Conservation (phyloP, 2,113 vertebrate genomes). For the Etheostoma spectabile region DNA sequence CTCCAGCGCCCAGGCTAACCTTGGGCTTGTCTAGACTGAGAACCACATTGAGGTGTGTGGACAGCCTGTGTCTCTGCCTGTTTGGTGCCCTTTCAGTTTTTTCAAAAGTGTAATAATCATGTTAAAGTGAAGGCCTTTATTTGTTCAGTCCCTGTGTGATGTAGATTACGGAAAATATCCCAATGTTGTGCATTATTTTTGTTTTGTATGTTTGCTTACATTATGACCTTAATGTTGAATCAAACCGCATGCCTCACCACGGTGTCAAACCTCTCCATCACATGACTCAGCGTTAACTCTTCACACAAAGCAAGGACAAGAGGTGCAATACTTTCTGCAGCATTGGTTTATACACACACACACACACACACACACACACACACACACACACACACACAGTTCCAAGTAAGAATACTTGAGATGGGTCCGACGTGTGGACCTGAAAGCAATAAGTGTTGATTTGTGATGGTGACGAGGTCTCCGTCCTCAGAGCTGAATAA, state of each 20-base stretch:
- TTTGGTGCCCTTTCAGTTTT: neutral
- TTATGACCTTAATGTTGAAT: constrained; percentile 19
- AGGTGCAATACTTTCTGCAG: constrained; percentile 34
- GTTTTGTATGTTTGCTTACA: constrained; percentile 19
- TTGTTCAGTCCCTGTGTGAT: constrained; percentile 3
- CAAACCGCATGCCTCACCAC: constrained; percentile 12
- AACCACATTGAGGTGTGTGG: neutral
- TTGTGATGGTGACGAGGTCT: constrained; percentile 59
- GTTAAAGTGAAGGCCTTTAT: constrained; percentile 33
- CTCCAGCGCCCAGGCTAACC: neutral
- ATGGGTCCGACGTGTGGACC: neutral
- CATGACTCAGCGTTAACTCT: neutral
- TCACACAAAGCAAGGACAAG: neutral
- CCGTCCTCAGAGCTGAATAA: constrained; percentile 71
- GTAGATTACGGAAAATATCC: constrained; percentile 1
- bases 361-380: constrained; percentile 5
- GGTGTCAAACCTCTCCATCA: neutral
- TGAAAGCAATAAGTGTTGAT: constrained; percentile 79
- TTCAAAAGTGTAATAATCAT: neutral
- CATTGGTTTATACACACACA: constrained; percentile 27
- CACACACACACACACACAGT: neutral
- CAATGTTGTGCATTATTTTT: constrained; percentile 4
- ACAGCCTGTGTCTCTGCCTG: neutral
- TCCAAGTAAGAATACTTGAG: constrained; percentile 47
- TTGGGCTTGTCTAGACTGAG: no score